These are phyloP conservation scores for Buathra laborator DNA, from an alignment of 2,888 invertebrate species.

Conservation along the genomic window DNA sequence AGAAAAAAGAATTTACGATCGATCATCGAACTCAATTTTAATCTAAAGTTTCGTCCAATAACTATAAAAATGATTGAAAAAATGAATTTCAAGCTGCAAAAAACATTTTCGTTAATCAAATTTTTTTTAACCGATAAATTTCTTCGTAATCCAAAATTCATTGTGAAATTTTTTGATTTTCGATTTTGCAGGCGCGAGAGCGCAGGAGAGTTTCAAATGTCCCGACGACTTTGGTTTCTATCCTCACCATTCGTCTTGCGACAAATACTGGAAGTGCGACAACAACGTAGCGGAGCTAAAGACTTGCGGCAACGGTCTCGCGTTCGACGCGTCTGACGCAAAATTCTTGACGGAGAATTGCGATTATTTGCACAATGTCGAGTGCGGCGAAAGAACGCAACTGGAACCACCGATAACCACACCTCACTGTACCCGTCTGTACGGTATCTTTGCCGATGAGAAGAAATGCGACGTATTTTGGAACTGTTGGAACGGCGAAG, in stretches of 20 bases:
- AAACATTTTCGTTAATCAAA: background rate
- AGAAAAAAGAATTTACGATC: too few relatives aligned
- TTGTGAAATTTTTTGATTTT: slow-evolving; percentile 4
- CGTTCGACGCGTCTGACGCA: slow-evolving; percentile 95
- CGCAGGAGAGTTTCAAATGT: slow-evolving; percentile 95
- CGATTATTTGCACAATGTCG: slow-evolving; percentile 97
- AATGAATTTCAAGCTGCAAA: background rate
- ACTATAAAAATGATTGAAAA: too few relatives aligned
- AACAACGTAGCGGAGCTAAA: slow-evolving; percentile 95
- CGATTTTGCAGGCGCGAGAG: slow-evolving; percentile 84
- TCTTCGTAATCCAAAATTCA: background rate
- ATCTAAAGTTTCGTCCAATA: too few relatives aligned
- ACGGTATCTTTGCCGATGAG: slow-evolving; percentile 96
- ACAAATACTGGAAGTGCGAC: slow-evolving; percentile 98
- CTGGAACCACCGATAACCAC: slow-evolving; percentile 95
- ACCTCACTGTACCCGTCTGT: slow-evolving; percentile 93
- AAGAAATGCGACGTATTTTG: slow-evolving; percentile 97
- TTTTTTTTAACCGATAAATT: slow-evolving; percentile 3
- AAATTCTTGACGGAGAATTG: slow-evolving; percentile 97
- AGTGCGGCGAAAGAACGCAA: slow-evolving; percentile 95
- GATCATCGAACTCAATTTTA: too few relatives aligned
- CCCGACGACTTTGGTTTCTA: slow-evolving; percentile 98
- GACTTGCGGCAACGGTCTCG: slow-evolving; percentile 97
- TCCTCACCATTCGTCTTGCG: slow-evolving; percentile 95
- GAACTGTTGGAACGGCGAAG: slow-evolving; percentile 98